Evolutionary conservation across 2,797 vertebrate genomes (phyloP).

Genomic region (Anguilla marmorata): DNA sequence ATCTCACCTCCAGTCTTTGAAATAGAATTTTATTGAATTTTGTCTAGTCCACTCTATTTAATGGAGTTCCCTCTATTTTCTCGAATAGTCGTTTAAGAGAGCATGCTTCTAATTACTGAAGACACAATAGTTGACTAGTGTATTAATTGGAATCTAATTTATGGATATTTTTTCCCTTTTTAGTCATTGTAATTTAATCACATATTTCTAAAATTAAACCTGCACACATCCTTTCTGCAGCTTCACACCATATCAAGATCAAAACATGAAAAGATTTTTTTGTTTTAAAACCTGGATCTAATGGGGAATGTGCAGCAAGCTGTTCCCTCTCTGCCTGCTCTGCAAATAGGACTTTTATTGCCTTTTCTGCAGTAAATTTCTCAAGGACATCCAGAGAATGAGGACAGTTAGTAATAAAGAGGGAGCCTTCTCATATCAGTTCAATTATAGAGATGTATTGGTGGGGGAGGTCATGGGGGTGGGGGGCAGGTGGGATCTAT

Average conservation of each 20-base stretch:
- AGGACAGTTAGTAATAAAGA: slow-evolving; percentile 17
- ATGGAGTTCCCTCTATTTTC: background rate
- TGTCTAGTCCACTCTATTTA: background rate
- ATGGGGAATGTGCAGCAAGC: slow-evolving; percentile 3
- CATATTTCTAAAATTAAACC: background rate
- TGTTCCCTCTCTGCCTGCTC: slow-evolving; percentile 3
- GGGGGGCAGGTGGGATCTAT: background rate
- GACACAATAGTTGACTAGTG: background rate
- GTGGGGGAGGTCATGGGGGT: background rate
- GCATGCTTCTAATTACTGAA: background rate
- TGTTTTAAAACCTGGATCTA: background rate
- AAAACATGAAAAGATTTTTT: background rate
- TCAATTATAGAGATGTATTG: slow-evolving; percentile 26
- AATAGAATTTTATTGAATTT: background rate
- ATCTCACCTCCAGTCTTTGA: background rate
- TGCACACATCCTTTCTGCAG: background rate
- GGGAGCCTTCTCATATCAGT: slow-evolving; percentile 17
- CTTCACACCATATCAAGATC: background rate
- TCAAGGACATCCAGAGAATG: slow-evolving; percentile 12
- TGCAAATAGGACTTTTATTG: slow-evolving; percentile 27
- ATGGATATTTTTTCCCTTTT: background rate
- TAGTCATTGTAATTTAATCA: background rate
- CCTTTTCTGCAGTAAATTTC: slow-evolving; percentile 24
- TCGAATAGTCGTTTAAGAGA: background rate
- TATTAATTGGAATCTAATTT: background rate